Percentiles rank a stretch among this genome's conserved stretches.
Conservation (phyloP, 1,140 invertebrate genomes). For the Cydia splendana region DNA sequence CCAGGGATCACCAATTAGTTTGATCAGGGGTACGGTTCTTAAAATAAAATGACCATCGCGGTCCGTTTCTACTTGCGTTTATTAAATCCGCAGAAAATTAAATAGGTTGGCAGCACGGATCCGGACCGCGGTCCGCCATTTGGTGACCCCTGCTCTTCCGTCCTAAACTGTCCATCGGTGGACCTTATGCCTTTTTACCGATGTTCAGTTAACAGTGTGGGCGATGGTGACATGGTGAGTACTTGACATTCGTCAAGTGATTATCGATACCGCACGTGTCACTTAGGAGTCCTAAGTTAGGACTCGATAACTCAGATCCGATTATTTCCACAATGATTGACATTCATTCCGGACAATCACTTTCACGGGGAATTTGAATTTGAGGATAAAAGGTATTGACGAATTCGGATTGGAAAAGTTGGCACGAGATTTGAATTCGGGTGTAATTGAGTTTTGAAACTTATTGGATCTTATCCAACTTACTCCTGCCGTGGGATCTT, state of each 20-base stretch:
- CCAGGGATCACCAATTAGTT: no score
- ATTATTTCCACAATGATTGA: conserved; percentile 6
- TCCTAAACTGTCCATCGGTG: no score
- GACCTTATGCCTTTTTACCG: no score
- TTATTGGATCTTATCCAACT: conserved; percentile 11
- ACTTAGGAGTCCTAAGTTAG: not conserved
- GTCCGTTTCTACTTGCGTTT: no score
- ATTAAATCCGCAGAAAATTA: no score
- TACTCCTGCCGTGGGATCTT: not conserved
- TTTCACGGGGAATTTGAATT: conserved; percentile 16
- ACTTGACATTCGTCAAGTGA: not conserved
- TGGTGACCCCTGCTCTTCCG: no score
- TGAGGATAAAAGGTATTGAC: conserved; percentile 18
- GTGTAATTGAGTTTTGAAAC: conserved; percentile 9
- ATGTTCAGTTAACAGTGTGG: no score
- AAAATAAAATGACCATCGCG: no score
- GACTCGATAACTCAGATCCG: not conserved
- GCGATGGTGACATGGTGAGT: no score
- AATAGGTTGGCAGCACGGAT: no score
- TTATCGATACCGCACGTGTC: not conserved
- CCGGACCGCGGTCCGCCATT: no score
- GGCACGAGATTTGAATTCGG: conserved; percentile 6
- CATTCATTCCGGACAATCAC: conserved; percentile 9
- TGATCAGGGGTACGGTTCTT: no score
- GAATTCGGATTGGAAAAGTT: conserved; percentile 17